Evolutionary conservation across 2,888 invertebrate genomes (phyloP).

Genomic region (Thymelicus sylvestris): DNA sequence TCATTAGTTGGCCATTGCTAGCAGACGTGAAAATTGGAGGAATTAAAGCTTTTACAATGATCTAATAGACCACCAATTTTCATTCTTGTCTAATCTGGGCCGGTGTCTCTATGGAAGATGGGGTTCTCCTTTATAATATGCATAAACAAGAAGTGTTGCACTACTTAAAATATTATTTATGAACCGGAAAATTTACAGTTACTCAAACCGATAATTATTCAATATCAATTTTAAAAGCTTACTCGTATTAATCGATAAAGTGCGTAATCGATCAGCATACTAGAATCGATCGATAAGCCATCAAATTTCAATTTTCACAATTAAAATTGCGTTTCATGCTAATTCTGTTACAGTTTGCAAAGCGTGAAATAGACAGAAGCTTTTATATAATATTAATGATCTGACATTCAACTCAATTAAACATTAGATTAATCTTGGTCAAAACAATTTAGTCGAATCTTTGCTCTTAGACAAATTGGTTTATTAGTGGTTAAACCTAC

Average conservation of each 20-base stretch:
- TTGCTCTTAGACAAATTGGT: conserved; percentile 1
- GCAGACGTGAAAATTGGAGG: too few species aligned
- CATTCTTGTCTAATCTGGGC: too few species aligned
- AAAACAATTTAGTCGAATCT: neutral
- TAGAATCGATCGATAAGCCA: conserved; percentile 15
- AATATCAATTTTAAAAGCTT: conserved; percentile 23
- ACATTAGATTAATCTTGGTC: conserved; percentile 3
- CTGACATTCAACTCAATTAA: conserved; percentile 14
- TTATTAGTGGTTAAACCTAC: neutral
- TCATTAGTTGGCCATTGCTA: too few species aligned
- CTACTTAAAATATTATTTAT: neutral
- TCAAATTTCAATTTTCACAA: conserved; percentile 21
- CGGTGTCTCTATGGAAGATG: too few species aligned
- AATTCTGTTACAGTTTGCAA: conserved; percentile 26
- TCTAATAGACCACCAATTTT: too few species aligned
- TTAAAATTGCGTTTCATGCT: conserved; percentile 12
- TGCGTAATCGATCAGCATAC: conserved; percentile 19
- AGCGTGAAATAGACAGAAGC: conserved; percentile 1
- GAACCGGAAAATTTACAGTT: conserved; percentile 11
- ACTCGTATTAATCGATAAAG: conserved; percentile 22
- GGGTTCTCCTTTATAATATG: too few species aligned
- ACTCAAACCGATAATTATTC: conserved; percentile 19
- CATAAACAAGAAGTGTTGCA: neutral
- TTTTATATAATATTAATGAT: conserved; percentile 19
- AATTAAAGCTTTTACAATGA: too few species aligned